Conservation (phyloP, 2,113 vertebrate genomes). For the Bubalus kerabau region DNA sequence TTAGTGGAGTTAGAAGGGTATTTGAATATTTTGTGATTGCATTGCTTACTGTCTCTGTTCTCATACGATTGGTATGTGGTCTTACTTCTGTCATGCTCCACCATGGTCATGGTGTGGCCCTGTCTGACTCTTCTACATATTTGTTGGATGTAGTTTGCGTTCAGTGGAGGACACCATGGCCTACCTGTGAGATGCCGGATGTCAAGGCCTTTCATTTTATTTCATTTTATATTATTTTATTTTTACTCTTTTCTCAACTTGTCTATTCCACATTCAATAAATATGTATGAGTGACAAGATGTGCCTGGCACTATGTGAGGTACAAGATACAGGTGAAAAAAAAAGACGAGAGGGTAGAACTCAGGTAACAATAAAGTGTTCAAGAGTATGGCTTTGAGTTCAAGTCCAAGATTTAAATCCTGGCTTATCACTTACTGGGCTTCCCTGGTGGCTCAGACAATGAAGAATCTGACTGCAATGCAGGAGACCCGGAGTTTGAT, state of each 20-base stretch:
- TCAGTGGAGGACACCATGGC: background rate
- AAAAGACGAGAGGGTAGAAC: background rate
- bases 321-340: background rate
- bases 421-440: background rate
- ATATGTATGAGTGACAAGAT: background rate
- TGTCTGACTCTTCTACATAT: background rate
- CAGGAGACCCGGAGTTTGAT: background rate
- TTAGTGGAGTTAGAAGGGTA: background rate
- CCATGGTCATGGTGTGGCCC: accelerated
- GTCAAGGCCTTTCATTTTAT: background rate
- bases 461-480: background rate
- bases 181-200: background rate
- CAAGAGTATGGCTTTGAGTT: background rate
- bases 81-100: background rate
- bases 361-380: background rate
- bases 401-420: background rate
- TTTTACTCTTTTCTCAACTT: background rate
- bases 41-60: background rate
- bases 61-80: background rate
- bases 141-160: background rate
- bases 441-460: background rate
- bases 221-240: background rate
- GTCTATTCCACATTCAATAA: background rate
- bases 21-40: background rate
- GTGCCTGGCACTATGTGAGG: background rate